Conservation (phyloP, 2,113 vertebrate genomes). For the Ammodytes dubius region DNA sequence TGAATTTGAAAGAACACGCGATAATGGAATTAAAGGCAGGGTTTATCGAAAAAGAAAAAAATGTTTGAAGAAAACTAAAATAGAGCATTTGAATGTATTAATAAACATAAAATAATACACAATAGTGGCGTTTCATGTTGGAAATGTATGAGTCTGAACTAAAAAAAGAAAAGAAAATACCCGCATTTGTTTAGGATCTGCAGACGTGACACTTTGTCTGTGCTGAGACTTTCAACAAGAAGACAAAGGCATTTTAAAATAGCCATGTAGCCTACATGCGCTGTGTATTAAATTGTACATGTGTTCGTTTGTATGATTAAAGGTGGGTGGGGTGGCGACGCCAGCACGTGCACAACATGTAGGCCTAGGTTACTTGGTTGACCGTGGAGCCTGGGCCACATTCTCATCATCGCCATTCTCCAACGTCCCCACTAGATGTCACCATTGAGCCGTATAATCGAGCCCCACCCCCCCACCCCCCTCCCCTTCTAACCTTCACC, state of each 20-base stretch:
- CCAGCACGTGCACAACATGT: background rate
- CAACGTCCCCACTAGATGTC: conserved; percentile 73
- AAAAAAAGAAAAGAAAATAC: background rate
- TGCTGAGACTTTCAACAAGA: background rate
- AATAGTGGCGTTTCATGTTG: background rate
- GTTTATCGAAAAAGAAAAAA: background rate
- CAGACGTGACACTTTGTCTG: background rate
- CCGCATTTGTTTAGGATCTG: background rate
- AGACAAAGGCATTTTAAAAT: background rate
- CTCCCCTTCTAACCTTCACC: conserved; percentile 26
- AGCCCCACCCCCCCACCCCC: background rate
- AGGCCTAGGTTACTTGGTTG: background rate
- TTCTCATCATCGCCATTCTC: background rate
- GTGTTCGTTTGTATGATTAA: background rate
- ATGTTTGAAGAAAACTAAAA: background rate
- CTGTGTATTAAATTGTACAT: background rate
- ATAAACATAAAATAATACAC: background rate
- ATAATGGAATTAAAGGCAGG: background rate
- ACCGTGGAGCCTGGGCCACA: background rate
- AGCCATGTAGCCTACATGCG: background rate
- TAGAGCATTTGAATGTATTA: background rate
- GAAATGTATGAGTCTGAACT: background rate
- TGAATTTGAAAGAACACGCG: background rate
- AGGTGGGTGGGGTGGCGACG: background rate
- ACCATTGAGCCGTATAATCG: conserved; percentile 48